These are phyloP conservation scores for Rhopalosiphum padi DNA, from an alignment of 1,140 invertebrate genomes.

Conservation along the genomic window DNA sequence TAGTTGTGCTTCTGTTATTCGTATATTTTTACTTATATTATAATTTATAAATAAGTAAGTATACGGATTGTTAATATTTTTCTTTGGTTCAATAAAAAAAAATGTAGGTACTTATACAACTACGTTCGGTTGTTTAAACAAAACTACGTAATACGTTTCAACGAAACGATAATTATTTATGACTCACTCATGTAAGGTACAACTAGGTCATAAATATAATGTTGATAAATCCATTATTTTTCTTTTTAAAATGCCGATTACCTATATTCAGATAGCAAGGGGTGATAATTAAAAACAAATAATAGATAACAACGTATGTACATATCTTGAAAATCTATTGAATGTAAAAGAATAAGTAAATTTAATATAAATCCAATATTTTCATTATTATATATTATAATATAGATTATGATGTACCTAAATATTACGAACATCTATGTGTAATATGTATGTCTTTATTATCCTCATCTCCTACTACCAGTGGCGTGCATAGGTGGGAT, in stretches of 20 bases:
- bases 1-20: not conserved
- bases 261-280: not conserved
- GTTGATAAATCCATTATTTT: not conserved
- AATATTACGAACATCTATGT: too few species aligned
- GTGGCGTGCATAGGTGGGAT: too few species aligned
- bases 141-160: not conserved
- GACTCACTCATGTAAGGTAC: not conserved
- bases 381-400: too few species aligned
- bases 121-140: not conserved
- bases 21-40: not conserved
- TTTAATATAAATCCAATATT: too few species aligned
- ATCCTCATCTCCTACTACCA: too few species aligned
- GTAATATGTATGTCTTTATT: too few species aligned
- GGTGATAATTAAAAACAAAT: not conserved
- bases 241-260: not conserved
- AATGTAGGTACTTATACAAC: not conserved
- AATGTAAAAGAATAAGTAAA: too few species aligned
- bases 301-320: too few species aligned
- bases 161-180: not conserved
- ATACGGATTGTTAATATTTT: not conserved
- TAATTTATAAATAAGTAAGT: too few species aligned
- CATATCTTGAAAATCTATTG: too few species aligned
- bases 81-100: not conserved
- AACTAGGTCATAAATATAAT: not conserved
- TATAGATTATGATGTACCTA: too few species aligned